Base-by-base conservation (phyloP, 2,797 vertebrate species). In the Lepilemur ruficaudatus region DNA sequence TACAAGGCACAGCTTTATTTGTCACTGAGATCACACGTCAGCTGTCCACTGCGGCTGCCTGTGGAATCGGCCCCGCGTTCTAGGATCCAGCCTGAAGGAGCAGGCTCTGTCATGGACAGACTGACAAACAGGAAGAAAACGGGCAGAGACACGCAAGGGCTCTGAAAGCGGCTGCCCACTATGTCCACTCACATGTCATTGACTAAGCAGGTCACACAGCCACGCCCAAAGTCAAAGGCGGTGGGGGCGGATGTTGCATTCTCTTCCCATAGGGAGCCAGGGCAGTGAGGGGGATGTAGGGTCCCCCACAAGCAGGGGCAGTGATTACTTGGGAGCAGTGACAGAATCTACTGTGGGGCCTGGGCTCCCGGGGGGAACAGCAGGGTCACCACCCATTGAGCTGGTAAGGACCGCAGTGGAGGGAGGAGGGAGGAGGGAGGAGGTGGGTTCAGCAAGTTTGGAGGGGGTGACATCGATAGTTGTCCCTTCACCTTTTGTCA, bases 121-220 rank as follows among this genome's bases (percentile, higher is more conserved):
- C 0, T 41, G 59, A 32, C 2, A 20, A n/a, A 18, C 18, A 35
- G n/a, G 30, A 28, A 28, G 63, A 13, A 41, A 63, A 48, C 2
- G 1, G n/a, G 38, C 6, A 10, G 1, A 38, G 12, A 41, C 43
- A 32, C 0, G 0, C 17, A 12, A 52, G 0, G 2, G 1, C 25
- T 50, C 23, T 63, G 5, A 25, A 28, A 41, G 35, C 57, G 3
- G 30, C 63, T 4, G 7, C 23, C 65, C 0, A 0, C 25, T 2
- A 1, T 0, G 0, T 23, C 73, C 38, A 22, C 15, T 35, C 32
- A 4, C 32, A 8, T 1, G 15, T 35, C 23, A 17, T 43, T 72
- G 83, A 76, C 65, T 59, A 14, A 23, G 13, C 14, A 22, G 59
- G 82, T 38, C 80, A 63, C 20, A 0, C 6, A 25, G 15, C 67